Conservation (phyloP, 2,888 invertebrate species). For the Lamellibrachia satsuma region DNA sequence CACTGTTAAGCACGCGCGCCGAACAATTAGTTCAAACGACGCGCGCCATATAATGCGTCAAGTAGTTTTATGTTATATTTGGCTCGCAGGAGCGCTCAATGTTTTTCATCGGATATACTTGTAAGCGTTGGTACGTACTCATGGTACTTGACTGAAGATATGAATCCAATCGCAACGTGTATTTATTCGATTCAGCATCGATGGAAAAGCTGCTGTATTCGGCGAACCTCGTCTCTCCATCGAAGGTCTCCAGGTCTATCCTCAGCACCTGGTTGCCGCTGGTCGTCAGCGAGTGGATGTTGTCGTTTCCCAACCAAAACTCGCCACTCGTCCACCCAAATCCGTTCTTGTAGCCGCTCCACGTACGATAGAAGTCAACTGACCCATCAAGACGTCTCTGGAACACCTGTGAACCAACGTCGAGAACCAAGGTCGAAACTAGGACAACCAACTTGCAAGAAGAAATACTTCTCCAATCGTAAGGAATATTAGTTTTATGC, state of each 20-base stretch:
- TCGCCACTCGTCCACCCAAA: not conserved
- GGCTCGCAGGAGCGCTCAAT: too few relatives aligned
- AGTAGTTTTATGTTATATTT: too few relatives aligned
- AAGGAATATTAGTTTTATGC: too few relatives aligned
- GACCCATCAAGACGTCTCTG: not conserved
- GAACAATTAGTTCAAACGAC: too few relatives aligned
- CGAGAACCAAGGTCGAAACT: not conserved
- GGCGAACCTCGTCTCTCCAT: not conserved
- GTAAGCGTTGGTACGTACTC: not conserved
- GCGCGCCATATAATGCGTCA: too few relatives aligned
- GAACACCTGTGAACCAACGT: not conserved
- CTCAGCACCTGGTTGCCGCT: not conserved
- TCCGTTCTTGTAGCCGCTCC: not conserved
- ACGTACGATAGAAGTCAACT: not conserved
- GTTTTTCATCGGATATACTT: too few relatives aligned
- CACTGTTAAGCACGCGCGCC: too few relatives aligned
- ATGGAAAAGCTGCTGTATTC: not conserved
- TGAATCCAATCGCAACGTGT: not conserved
- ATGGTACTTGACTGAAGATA: not conserved
- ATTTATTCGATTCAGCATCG: not conserved
- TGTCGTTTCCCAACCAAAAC: constrained; percentile 3
- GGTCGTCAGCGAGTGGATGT: not conserved
- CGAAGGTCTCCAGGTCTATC: not conserved
- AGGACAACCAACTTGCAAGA: not conserved
- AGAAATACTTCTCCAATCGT: too few relatives aligned